phyloP scores from a whole-genome alignment of 1,140 invertebrate genomes.

The Lucilia sericata region DNA sequence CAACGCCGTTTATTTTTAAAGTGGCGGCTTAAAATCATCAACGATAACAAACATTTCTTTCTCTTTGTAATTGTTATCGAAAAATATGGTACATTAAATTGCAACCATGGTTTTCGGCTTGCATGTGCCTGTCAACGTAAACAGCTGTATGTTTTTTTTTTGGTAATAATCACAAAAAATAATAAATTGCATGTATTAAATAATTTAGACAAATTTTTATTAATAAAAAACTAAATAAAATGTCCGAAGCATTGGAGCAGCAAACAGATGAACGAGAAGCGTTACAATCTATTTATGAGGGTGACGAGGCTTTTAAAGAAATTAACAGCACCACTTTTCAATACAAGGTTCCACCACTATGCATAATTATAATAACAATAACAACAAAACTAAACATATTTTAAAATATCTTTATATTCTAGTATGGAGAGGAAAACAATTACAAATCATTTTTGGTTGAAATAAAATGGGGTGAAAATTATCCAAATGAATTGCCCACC shows the following conservation, averaged over 20 bases:
- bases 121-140: background rate
- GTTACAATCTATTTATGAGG: constrained; percentile 92
- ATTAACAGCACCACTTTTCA: constrained; percentile 83
- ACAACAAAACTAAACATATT: constrained; percentile 36
- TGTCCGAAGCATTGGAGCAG: constrained; percentile 73
- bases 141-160: background rate
- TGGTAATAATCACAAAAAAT: background rate
- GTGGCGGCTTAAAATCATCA: too few relatives aligned
- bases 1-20: too few relatives aligned
- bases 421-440: constrained; percentile 88
- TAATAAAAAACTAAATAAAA: constrained; percentile 51
- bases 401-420: constrained; percentile 59
- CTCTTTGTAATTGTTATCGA: too few relatives aligned
- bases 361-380: background rate
- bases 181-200: background rate
- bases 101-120: background rate
- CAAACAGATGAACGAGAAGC: constrained; percentile 93
- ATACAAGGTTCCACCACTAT: constrained; percentile 80
- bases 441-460: constrained; percentile 88
- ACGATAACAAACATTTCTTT: too few relatives aligned
- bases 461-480: constrained; percentile 85
- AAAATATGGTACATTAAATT: background rate
- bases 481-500: constrained; percentile 84
- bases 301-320: constrained; percentile 88
- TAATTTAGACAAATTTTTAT: background rate